Evolutionary conservation across 2,113 vertebrate species (phyloP).

Genomic region (Geococcyx californianus): DNA sequence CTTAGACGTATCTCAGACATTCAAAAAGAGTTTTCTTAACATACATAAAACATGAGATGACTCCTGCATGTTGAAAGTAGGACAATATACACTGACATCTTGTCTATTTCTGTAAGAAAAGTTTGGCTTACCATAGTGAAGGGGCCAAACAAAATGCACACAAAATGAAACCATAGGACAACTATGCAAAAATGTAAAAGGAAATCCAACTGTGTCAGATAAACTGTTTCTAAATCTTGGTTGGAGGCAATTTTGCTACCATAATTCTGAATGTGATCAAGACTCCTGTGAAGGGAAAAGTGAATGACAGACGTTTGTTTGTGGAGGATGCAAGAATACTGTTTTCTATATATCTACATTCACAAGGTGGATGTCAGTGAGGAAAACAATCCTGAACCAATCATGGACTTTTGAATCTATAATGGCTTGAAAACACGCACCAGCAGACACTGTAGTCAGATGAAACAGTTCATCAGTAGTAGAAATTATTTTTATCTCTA

Average conservation of each 20-base stretch:
- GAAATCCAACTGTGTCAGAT: neutral
- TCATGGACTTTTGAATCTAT: neutral
- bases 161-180: neutral
- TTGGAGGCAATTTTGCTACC: neutral
- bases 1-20: neutral
- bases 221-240: neutral
- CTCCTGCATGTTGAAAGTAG: neutral
- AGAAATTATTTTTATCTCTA: slow-evolving; percentile 51
- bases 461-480: slow-evolving; percentile 43
- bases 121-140: neutral
- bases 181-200: neutral
- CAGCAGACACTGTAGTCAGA: slow-evolving; percentile 13
- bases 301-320: neutral
- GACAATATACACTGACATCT: neutral
- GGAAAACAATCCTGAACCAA: neutral
- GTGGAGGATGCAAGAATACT: neutral
- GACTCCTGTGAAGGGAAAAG: neutral
- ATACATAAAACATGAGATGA: neutral
- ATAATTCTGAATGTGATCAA: neutral
- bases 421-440: neutral
- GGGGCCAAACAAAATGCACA: neutral
- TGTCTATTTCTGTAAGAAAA: neutral
- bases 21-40: neutral
- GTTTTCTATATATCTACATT: neutral
- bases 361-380: neutral